Conservation (phyloP, 2,113 vertebrate genomes). For the Phyllostomus discolor region DNA sequence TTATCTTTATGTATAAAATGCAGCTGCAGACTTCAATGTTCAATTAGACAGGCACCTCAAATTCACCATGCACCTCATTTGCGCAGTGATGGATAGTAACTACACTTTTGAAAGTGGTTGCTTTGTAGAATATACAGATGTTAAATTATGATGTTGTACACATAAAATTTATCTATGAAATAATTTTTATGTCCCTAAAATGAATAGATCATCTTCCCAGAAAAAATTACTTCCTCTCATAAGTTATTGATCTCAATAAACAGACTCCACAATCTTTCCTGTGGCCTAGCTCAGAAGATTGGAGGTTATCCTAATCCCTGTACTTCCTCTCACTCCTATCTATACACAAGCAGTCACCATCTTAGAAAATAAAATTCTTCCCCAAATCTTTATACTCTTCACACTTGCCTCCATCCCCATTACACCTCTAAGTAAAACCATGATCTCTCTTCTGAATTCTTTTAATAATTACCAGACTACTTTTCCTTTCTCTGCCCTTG, state of each 20-base stretch:
- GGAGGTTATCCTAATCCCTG: background rate
- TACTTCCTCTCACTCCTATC: background rate
- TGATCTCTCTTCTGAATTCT: background rate
- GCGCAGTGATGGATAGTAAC: background rate
- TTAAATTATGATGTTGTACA: background rate
- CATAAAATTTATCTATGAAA: background rate
- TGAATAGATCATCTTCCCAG: background rate
- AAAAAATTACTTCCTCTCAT: background rate
- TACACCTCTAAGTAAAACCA: background rate
- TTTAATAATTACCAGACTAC: background rate
- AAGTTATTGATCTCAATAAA: background rate
- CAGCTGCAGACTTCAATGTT: background rate
- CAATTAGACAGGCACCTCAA: background rate
- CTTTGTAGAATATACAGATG: background rate
- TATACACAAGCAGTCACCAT: background rate
- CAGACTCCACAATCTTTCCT: background rate
- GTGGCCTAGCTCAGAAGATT: background rate
- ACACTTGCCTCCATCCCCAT: background rate
- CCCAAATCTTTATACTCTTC: background rate
- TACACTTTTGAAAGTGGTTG: background rate
- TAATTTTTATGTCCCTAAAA: background rate
- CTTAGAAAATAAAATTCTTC: background rate
- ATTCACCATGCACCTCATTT: background rate
- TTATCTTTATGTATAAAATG: background rate
- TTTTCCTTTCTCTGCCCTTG: background rate